Base-by-base conservation (phyloP, 2,888 invertebrate species). In the Carabus problematicus region DNA sequence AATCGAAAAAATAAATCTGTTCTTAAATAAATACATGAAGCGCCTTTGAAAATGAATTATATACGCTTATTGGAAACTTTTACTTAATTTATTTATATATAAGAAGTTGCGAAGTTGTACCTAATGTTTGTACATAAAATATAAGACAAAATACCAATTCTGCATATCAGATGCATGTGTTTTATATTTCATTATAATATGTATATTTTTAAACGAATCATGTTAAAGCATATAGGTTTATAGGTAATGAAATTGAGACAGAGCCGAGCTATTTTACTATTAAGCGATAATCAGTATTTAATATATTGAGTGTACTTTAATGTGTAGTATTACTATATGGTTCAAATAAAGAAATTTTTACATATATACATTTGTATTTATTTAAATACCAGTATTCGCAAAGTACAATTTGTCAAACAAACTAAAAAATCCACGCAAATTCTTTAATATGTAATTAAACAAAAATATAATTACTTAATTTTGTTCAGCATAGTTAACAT, bases 151-250 rank as follows among this genome's bases (percentile, higher is more conserved):
- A 54, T 68, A 68, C 54, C 55, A 56, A 62, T 69, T 69, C 56
- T 69, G 69, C 69, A 69, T 69, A 69, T 69, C 69, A 69, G 19
- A 69, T 69, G 61, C 69, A 69, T 69, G 68, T 68, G 61, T 69
- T 69, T 69, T 69, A 69, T 69, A 69, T 69, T 62, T 55, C 43
- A 61, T 68, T 61, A 68, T 18, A 43, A 68, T 68, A 29, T 29
- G 29, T 29, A 29, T 29, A 29, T 29, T 29, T 29, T 29, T 29
- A 2, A 29, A 29, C 6, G 29, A 29, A 29, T 3, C 29, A 29
- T 29, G 29, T 29, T 29, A 6, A 29, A 41, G 64, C 64, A 64
- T 63, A 63, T 55, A 64, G 43, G 63, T 62, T 47, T 41, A 49
- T 9, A 18, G 16, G 14, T 16, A 14, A 12, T 11, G 18, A 52